Evolutionary conservation across 2,888 invertebrate species (phyloP).

Genomic region (Drosophila vallismaia): DNA sequence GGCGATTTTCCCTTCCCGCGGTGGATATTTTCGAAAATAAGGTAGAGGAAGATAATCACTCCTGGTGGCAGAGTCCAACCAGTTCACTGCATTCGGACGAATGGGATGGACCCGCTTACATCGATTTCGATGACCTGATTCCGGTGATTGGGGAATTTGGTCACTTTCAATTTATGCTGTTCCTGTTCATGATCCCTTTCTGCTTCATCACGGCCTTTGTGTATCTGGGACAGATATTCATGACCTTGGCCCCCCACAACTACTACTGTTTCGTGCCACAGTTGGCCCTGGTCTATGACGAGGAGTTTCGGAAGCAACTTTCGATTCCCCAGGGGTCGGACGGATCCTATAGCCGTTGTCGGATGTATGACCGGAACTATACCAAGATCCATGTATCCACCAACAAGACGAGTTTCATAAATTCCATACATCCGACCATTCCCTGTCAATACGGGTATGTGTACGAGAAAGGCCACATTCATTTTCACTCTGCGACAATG

Average conservation of each 20-base stretch:
- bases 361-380: conserved; percentile 91
- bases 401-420: conserved; percentile 85
- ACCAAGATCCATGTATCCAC: conserved; percentile 84
- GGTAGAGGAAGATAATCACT: no score
- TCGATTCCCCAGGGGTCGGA: conserved; percentile 87
- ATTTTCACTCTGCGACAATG: conserved; percentile 91
- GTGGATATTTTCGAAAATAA: background rate
- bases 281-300: conserved; percentile 87
- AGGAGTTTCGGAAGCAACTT: conserved; percentile 87
- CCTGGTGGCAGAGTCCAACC: background rate
- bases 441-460: conserved; percentile 91
- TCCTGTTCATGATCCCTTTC: conserved; percentile 92
- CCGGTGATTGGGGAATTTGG: conserved; percentile 94
- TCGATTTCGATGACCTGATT: conserved; percentile 92
- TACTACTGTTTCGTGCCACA: conserved; percentile 93
- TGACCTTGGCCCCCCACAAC: conserved; percentile 90
- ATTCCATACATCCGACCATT: conserved; percentile 86
- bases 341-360: conserved; percentile 87
- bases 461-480: conserved; percentile 88
- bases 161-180: conserved; percentile 91
- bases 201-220: conserved; percentile 93
- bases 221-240: conserved; percentile 94
- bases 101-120: conserved; percentile 16
- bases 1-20: background rate
- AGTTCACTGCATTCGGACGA: background rate